Percentiles rank a stretch among this genome's conserved stretches.
These are phyloP conservation scores for Melanotaenia trifasciata DNA, from an alignment of 2,797 vertebrate species.

Conservation along the genomic window DNA sequence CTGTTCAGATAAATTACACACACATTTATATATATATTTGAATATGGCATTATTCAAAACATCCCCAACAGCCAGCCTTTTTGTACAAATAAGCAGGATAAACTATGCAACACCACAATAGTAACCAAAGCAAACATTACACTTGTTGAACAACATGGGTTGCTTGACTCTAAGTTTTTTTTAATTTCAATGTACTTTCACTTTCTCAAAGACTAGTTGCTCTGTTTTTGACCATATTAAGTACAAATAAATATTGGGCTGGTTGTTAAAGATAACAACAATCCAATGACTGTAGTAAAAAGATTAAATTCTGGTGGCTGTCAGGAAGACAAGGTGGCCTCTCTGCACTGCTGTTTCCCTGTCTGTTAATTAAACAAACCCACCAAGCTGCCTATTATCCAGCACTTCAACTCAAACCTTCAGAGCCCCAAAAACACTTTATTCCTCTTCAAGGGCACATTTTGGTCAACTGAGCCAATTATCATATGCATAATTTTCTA, in stretches of 20 bases:
- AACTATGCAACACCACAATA: neutral
- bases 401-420: conserved; percentile 43
- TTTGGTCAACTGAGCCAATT: conserved; percentile 47
- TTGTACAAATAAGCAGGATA: neutral
- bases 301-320: neutral
- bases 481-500: conserved; percentile 62
- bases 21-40: too few species aligned
- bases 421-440: conserved; percentile 21
- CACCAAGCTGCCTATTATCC: conserved; percentile 25
- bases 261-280: neutral
- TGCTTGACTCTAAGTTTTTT: neutral
- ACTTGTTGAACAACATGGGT: neutral
- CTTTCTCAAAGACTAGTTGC: neutral
- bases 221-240: neutral
- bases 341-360: conserved; percentile 9
- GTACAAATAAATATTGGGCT: neutral
- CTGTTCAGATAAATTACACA: too few species aligned
- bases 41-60: too few species aligned
- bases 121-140: neutral
- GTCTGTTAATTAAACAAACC: conserved; percentile 34
- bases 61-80: neutral
- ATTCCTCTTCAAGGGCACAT: conserved; percentile 56
- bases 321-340: neutral
- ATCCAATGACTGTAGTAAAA: neutral
- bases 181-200: neutral